phyloP scores from a whole-genome alignment of 2,113 vertebrate genomes.

The Clarias macrocephalus region DNA sequence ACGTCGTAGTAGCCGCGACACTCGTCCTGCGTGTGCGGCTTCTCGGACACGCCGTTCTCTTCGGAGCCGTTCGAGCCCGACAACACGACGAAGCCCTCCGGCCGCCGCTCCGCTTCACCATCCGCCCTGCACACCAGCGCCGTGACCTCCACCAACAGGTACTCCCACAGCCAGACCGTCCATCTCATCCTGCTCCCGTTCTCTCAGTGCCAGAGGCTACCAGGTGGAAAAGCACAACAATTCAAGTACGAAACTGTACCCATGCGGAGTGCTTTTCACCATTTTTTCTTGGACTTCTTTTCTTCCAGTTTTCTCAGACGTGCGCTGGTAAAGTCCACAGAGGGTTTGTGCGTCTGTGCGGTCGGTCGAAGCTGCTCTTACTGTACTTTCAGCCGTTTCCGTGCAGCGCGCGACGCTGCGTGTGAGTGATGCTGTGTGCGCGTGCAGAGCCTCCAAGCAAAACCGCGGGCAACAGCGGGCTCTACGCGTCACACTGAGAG shows the following conservation, averaged over 20 bases:
- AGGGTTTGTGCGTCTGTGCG: background rate
- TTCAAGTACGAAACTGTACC: slow-evolving; percentile 64
- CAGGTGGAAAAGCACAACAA: slow-evolving; percentile 66
- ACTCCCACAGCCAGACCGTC: slow-evolving; percentile 85
- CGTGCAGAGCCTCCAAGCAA: background rate
- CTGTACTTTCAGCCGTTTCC: background rate
- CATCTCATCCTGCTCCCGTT: slow-evolving; percentile 72
- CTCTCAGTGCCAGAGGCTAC: slow-evolving; percentile 57
- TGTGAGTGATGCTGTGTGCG: slow-evolving; percentile 25
- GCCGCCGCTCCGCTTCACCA: slow-evolving; percentile 85
- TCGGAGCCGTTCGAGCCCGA: slow-evolving; percentile 88
- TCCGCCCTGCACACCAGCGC: slow-evolving; percentile 89
- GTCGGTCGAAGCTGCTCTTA: slow-evolving; percentile 13
- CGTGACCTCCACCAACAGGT: slow-evolving; percentile 90
- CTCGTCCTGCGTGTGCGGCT: slow-evolving; percentile 86
- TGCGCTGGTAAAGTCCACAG: slow-evolving; percentile 32
- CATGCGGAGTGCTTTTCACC: slow-evolving; percentile 59
- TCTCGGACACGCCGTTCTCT: slow-evolving; percentile 81
- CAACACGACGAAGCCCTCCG: slow-evolving; percentile 89
- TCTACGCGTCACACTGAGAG: slow-evolving; percentile 15
- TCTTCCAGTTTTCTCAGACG: slow-evolving; percentile 30
- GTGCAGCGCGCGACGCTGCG: slow-evolving; percentile 41
- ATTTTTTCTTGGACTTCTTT: slow-evolving; percentile 61
- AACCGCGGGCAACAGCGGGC: slow-evolving; percentile 26
- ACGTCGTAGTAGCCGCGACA: slow-evolving; percentile 98